Conservation (phyloP, 2,797 vertebrate species). For the Bucorvus abyssinicus region DNA sequence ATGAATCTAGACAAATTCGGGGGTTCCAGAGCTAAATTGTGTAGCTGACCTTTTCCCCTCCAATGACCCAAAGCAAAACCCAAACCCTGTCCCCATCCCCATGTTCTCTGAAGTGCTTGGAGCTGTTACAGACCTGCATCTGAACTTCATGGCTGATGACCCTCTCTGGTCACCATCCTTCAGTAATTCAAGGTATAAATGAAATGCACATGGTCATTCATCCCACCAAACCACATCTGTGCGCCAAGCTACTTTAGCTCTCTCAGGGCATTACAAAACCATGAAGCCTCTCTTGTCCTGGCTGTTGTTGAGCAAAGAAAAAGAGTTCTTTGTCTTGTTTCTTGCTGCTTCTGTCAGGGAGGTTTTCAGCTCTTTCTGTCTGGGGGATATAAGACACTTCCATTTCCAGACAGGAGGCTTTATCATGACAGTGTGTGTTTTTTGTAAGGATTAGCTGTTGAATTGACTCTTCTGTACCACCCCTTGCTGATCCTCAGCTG, state of each 20-base stretch:
- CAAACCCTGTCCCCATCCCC: not conserved
- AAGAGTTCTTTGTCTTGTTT: not conserved
- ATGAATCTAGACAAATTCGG: not conserved
- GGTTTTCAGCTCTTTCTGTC: not conserved
- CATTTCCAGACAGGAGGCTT: not conserved
- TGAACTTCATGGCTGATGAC: not conserved
- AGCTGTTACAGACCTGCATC: not conserved
- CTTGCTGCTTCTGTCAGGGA: not conserved
- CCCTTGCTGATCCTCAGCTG: not conserved
- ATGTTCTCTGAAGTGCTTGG: not conserved
- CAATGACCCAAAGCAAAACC: not conserved
- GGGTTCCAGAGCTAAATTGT: not conserved
- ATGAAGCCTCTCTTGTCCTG: not conserved
- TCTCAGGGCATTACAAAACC: not conserved
- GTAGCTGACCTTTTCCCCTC: not conserved
- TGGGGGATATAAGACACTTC: not conserved
- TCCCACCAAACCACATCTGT: conserved; percentile 23
- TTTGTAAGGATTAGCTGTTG: not conserved
- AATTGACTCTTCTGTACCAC: not conserved
- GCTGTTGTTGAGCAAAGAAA: not conserved
- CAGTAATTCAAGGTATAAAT: not conserved
- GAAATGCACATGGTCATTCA: not conserved
- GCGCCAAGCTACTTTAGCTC: not conserved
- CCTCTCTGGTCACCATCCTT: not conserved
- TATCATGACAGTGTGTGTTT: not conserved